Conservation (phyloP, 2,888 invertebrate species). For the Eupeodes latifasciatus region DNA sequence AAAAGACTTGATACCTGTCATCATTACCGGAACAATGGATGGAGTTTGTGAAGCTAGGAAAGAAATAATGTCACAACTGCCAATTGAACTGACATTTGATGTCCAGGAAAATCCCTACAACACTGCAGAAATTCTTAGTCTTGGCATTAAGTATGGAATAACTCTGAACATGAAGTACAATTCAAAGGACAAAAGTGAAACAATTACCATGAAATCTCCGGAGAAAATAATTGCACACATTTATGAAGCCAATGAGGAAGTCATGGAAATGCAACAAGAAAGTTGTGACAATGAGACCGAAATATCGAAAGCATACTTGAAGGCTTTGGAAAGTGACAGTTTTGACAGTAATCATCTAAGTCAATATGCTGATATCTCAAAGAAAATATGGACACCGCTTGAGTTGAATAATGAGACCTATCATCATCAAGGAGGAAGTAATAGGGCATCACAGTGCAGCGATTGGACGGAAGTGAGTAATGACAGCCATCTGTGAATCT, state of each 20-base stretch:
- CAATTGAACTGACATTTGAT: slow-evolving; percentile 96
- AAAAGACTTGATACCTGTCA: slow-evolving; percentile 87
- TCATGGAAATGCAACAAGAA: slow-evolving; percentile 89
- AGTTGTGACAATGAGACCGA: slow-evolving; percentile 87
- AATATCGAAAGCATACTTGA: slow-evolving; percentile 89
- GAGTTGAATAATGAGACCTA: slow-evolving; percentile 24
- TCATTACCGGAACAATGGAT: slow-evolving; percentile 94
- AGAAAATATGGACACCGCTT: slow-evolving; percentile 53
- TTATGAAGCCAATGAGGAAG: slow-evolving; percentile 93
- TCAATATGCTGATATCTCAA: slow-evolving; percentile 47
- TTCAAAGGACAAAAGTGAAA: slow-evolving; percentile 93
- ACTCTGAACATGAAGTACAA: slow-evolving; percentile 94
- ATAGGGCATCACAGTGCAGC: not conserved
- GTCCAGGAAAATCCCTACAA: slow-evolving; percentile 91
- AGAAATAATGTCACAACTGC: slow-evolving; percentile 95
- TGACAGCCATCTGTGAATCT: slow-evolving; percentile 4
- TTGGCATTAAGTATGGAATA: slow-evolving; percentile 93
- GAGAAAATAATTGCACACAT: slow-evolving; percentile 94
- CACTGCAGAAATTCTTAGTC: slow-evolving; percentile 86
- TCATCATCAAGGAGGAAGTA: no score
- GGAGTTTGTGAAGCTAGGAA: slow-evolving; percentile 95
- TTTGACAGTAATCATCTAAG: slow-evolving; percentile 78
- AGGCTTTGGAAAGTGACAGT: slow-evolving; percentile 65
- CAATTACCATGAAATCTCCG: slow-evolving; percentile 94
- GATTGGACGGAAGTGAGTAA: slow-evolving; percentile 40